Percentiles rank a stretch among this genome's conserved stretches.
phyloP scores from a whole-genome alignment of 2,113 vertebrate species.

The Eublepharis macularius region DNA sequence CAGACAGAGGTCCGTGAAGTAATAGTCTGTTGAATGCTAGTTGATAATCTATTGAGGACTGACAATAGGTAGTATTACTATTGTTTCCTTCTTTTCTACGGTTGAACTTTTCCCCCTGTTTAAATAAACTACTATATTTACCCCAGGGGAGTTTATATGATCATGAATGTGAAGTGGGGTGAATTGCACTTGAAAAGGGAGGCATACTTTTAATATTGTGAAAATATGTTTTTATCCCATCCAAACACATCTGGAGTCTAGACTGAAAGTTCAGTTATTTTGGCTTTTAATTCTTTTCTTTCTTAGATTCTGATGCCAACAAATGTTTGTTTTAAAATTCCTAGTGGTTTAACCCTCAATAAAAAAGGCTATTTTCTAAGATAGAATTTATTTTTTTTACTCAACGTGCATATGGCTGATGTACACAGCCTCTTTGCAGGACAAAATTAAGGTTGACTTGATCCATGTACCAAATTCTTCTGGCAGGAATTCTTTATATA shows the following conservation, averaged over 20 bases:
- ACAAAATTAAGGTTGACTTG: background rate
- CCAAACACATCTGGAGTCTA: constrained; percentile 46
- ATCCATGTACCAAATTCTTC: background rate
- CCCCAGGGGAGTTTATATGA: constrained; percentile 4
- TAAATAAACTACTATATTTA: constrained; percentile 27
- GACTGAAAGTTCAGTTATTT: constrained; percentile 34
- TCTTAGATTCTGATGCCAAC: constrained; percentile 36
- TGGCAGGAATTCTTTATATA: background rate
- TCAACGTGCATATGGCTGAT: background rate
- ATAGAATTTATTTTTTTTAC: background rate
- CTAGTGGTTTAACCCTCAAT: constrained; percentile 35
- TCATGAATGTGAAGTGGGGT: constrained; percentile 21
- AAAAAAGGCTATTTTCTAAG: constrained; percentile 34
- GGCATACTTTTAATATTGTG: constrained; percentile 12
- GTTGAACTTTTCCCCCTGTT: constrained; percentile 26
- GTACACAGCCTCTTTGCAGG: background rate
- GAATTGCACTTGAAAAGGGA: constrained; percentile 35
- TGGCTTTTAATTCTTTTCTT: constrained; percentile 46
- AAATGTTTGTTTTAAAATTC: constrained; percentile 47
- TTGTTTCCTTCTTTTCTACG: constrained; percentile 17
- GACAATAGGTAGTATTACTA: background rate
- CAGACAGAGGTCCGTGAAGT: background rate
- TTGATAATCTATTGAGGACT: constrained; percentile 9
- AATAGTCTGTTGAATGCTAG: background rate
- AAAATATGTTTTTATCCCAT: constrained; percentile 31